A percentile compares a stretch with the other conserved stretches of the same genome.
These are phyloP conservation scores for Jordanella pulchra DNA, from an alignment of 2,797 vertebrate genomes.

Conservation along the genomic window DNA sequence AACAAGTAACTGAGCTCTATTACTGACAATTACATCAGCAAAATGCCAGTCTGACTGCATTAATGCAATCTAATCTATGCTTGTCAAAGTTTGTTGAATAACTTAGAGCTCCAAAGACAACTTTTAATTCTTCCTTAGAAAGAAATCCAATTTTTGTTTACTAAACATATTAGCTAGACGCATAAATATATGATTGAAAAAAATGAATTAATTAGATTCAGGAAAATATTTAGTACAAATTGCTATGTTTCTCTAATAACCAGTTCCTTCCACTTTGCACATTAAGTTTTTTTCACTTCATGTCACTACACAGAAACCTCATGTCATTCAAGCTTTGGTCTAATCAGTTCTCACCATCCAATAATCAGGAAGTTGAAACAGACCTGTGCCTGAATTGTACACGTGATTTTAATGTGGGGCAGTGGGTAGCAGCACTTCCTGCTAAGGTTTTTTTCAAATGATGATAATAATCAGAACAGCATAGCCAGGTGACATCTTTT, in stretches of 20 bases:
- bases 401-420: slow-evolving; percentile 27
- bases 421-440: slow-evolving; percentile 52
- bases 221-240: neutral
- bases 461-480: slow-evolving; percentile 18
- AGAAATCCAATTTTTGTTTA: too few species aligned
- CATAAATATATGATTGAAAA: neutral
- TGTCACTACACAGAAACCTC: slow-evolving; percentile 5
- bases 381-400: slow-evolving; percentile 20
- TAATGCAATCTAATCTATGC: neutral
- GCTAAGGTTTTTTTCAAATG: slow-evolving; percentile 38
- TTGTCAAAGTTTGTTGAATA: neutral
- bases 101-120: neutral
- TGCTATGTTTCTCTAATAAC: neutral
- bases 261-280: neutral
- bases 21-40: slow-evolving; percentile 3
- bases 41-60: neutral
- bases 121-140: too few species aligned
- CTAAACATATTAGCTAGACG: too few species aligned
- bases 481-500: slow-evolving; percentile 22
- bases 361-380: slow-evolving; percentile 42
- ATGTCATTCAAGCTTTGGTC: slow-evolving; percentile 14
- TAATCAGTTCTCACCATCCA: slow-evolving; percentile 30
- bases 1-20: neutral
- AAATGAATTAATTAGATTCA: too few species aligned
- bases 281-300: neutral